Percentiles rank a stretch among this genome's conserved stretches.
Evolutionary conservation across 2,797 vertebrate genomes (phyloP).

Genomic region (Fistularia commersonii): DNA sequence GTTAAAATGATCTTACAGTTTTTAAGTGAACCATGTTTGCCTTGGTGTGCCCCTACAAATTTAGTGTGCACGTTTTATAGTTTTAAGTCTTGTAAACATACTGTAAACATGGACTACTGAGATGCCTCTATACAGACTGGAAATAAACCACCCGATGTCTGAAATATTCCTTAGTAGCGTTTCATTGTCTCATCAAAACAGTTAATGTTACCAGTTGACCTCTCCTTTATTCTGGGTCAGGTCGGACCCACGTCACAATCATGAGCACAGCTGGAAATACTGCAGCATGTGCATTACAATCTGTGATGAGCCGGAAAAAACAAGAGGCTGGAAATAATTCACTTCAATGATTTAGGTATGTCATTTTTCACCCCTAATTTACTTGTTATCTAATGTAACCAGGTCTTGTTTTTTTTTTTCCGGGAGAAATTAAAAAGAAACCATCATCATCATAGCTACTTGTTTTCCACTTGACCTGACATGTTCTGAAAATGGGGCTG

Average conservation of each 20-base stretch:
- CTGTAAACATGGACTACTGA: too few species aligned
- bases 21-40: too few species aligned
- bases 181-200: constrained; percentile 1
- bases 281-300: constrained; percentile 22
- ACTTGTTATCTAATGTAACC: constrained; percentile 17
- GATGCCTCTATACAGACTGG: too few species aligned
- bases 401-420: constrained; percentile 28
- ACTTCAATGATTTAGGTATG: constrained; percentile 36
- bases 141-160: too few species aligned
- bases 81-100: too few species aligned
- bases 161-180: constrained; percentile 6
- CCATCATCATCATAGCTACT: constrained; percentile 48
- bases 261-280: constrained; percentile 27
- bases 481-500: constrained; percentile 63
- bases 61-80: too few species aligned
- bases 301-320: constrained; percentile 7
- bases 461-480: constrained; percentile 72
- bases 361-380: constrained; percentile 29
- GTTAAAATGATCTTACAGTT: too few species aligned
- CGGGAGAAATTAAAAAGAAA: constrained; percentile 35
- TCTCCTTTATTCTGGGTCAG: constrained; percentile 19
- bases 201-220: constrained; percentile 13
- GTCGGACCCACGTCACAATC: constrained; percentile 16
- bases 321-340: constrained; percentile 13
- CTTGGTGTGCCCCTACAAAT: too few species aligned